Base-by-base conservation (phyloP, 2,113 vertebrate species). In the Sinocyclocheilus grahami region DNA sequence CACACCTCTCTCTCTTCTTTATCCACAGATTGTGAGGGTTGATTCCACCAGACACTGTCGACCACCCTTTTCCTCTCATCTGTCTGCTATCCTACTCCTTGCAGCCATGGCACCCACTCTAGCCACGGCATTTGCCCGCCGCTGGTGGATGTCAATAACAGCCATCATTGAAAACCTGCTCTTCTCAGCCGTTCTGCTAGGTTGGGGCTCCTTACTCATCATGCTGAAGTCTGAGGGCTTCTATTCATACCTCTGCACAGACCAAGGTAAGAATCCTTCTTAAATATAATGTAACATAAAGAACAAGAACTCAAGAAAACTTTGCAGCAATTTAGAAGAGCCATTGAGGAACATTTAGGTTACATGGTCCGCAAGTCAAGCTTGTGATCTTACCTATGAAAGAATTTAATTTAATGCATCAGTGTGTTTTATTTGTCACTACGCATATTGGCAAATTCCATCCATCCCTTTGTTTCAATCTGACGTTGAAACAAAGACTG, bases 171-270 rank as follows among this genome's bases (percentile, higher is more conserved):
- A 99, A 91, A 99, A 98, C 92, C 94, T 99, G 91, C 95, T 99
- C 88, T 99, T 99, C 92, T 99, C 98, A 0, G 98, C 98, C 0
- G 98, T 99, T 81, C 95, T 99, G 89, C 92, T 99, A 93, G 98
- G 98, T 90, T 99, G 98, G 98, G 98, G 97, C 0, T 99, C 98
- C 0, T 96, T 99, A 85, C 98, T 99, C 91, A 97, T 99, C 94
- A 99, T 99, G 97, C 96, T 99, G 72, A 98, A 99, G 89, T 98
- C 98, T 0, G 98, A 99, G 81, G 98, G 98, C 75, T 99, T 98
- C 93, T 99, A 99, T 89, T 98, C 98, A n/a, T 97, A 98, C 93
- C 92, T 99, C 53, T 99, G 98, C 92, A 90, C 91, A 0, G 94
- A 93, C 0, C 93, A 93, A 77, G 96, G 98, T 98, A 93, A 96